A percentile compares a stretch with the other conserved stretches of the same genome.
These are phyloP conservation scores for Cygnus atratus DNA, from an alignment of 2,113 vertebrate genomes.

Conservation along the genomic window DNA sequence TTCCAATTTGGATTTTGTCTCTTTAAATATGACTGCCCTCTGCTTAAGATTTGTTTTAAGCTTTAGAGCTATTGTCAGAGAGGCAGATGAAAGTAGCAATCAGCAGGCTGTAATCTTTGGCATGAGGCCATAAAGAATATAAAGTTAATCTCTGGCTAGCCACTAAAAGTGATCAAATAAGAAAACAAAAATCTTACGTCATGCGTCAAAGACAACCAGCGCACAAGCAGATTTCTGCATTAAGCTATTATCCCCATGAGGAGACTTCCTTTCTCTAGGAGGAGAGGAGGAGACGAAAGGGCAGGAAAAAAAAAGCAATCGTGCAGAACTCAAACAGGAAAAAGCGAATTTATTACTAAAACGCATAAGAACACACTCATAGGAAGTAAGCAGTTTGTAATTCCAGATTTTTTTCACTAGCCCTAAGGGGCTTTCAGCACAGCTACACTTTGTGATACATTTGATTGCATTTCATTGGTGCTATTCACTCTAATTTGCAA, in stretches of 20 bases:
- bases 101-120: not conserved
- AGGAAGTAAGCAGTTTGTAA: not conserved
- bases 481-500: not conserved
- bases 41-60: not conserved
- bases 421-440: not conserved
- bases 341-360: not conserved
- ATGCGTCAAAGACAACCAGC: not conserved
- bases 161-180: not conserved
- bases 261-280: not conserved
- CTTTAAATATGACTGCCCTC: not conserved
- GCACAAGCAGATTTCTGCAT: not conserved
- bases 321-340: not conserved
- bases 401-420: not conserved
- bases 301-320: not conserved
- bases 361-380: not conserved
- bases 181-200: not conserved
- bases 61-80: not conserved
- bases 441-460: not conserved
- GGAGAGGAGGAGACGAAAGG: not conserved
- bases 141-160: not conserved
- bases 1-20: not conserved
- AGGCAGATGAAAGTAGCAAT: not conserved
- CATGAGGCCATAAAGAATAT: not conserved
- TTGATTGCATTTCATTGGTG: not conserved
- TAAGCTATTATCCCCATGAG: not conserved